Percentiles rank a stretch among this genome's conserved stretches.
phyloP scores from a whole-genome alignment of 2,888 invertebrate genomes.

The Leptinotarsa rubiginosa region DNA sequence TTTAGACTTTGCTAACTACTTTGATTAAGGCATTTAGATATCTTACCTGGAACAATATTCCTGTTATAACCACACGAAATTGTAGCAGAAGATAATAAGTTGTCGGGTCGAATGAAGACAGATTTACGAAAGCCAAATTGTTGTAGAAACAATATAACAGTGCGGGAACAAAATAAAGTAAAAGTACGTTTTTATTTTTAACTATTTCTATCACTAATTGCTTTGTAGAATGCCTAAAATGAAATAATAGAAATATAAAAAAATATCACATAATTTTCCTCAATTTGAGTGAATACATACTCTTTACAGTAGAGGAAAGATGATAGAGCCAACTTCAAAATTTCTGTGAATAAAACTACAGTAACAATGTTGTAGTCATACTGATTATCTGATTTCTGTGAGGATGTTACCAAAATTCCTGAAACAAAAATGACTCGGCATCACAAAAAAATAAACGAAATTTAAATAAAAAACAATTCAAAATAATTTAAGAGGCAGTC shows the following conservation, averaged over 20 bases:
- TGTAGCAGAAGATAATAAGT: conserved; percentile 92
- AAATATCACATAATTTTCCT: neutral
- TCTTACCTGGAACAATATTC: conserved; percentile 88
- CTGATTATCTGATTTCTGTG: conserved; percentile 82
- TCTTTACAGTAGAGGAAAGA: conserved; percentile 77
- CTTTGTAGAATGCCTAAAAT: conserved; percentile 70
- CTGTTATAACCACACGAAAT: conserved; percentile 92
- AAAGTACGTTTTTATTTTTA: conserved; percentile 75
- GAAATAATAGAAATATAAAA: conserved; percentile 26
- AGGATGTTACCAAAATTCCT: conserved; percentile 93
- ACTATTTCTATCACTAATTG: conserved; percentile 71
- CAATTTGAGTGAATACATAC: conserved; percentile 65
- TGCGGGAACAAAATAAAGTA: conserved; percentile 90
- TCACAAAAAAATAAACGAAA: too few species aligned
- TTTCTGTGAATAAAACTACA: conserved; percentile 89
- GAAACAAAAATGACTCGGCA: conserved; percentile 49
- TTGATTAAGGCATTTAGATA: too few species aligned
- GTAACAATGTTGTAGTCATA: conserved; percentile 91
- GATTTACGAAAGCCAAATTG: conserved; percentile 91
- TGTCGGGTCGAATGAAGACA: conserved; percentile 93
- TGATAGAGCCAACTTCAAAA: conserved; percentile 84
- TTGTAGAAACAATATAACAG: conserved; percentile 94
- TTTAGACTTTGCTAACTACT: conserved; percentile 16
- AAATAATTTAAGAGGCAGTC: conserved; percentile 15
- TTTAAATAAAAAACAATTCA: neutral